A percentile compares a stretch with the other conserved stretches of the same genome.
phyloP scores from a whole-genome alignment of 2,888 invertebrate genomes.

The Mesochorus sp. region DNA sequence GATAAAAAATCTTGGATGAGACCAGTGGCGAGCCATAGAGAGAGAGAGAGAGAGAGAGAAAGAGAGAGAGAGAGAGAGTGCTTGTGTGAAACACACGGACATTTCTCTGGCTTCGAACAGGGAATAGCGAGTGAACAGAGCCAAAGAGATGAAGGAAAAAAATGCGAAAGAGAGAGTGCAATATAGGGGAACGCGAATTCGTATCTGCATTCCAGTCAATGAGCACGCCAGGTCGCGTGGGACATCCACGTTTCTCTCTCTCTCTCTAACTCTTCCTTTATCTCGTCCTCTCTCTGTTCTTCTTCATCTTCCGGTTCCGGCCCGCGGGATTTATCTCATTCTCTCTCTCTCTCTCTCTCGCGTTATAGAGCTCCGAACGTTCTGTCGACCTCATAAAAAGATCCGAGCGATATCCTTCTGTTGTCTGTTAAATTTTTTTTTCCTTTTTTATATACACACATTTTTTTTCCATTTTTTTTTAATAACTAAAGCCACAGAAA shows the following conservation, averaged over 20 bases:
- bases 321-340: slow-evolving; percentile 22
- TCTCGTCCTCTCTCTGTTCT: slow-evolving; percentile 55
- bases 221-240: slow-evolving; percentile 69
- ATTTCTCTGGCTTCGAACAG: slow-evolving; percentile 59
- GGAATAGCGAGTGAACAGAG: slow-evolving; percentile 32
- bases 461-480: too few relatives aligned
- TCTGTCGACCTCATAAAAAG: slow-evolving; percentile 32
- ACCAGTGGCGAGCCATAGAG: neutral
- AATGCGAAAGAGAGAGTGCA: slow-evolving; percentile 10
- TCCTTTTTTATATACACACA: too few relatives aligned
- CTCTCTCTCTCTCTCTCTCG: slow-evolving; percentile 9
- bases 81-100: slow-evolving; percentile 36
- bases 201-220: slow-evolving; percentile 77
- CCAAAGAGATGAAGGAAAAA: slow-evolving; percentile 55
- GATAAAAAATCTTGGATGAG: slow-evolving; percentile 10
- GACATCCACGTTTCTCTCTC: slow-evolving; percentile 41
- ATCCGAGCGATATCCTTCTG: slow-evolving; percentile 26
- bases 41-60: slow-evolving; percentile 7
- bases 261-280: neutral
- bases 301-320: slow-evolving; percentile 64
- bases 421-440: too few relatives aligned
- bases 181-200: slow-evolving; percentile 57
- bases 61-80: slow-evolving; percentile 19
- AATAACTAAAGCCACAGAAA: too few relatives aligned
- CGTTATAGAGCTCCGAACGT: slow-evolving; percentile 2